A percentile compares a stretch with the other conserved stretches of the same genome.
These are phyloP conservation scores for Tinamus guttatus DNA, from an alignment of 2,113 vertebrate genomes.

Conservation along the genomic window DNA sequence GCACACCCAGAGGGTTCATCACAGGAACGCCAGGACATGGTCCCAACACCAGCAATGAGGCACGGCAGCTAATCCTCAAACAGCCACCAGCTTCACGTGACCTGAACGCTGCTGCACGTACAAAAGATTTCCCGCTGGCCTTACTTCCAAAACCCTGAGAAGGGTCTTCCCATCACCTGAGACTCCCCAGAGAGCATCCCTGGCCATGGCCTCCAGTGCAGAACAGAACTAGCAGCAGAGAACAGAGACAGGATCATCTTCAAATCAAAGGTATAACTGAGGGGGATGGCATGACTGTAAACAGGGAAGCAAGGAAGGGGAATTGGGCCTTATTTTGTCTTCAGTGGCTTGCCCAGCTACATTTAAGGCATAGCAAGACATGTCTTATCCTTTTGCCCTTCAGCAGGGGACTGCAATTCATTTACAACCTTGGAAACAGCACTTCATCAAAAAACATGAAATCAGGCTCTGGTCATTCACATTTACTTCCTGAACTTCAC, in stretches of 20 bases:
- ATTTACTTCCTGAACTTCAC: neutral
- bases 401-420: neutral
- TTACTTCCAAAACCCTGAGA: neutral
- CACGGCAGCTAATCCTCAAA: neutral
- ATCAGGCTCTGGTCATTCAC: neutral
- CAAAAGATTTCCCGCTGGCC: neutral
- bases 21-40: neutral
- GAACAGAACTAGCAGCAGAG: neutral
- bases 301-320: neutral
- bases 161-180: neutral
- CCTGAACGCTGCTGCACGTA: fast-evolving
- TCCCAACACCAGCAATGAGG: neutral
- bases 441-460: neutral
- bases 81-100: neutral
- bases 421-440: neutral
- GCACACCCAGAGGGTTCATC: neutral
- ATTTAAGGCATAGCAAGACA: neutral
- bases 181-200: neutral
- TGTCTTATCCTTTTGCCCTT: neutral
- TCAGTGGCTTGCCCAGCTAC: neutral
- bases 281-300: neutral
- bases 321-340: neutral
- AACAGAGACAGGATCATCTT: neutral
- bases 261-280: neutral
- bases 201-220: neutral